These are phyloP conservation scores for Temnothorax rugatulus DNA, from an alignment of 2,888 invertebrate species.

Conservation along the genomic window DNA sequence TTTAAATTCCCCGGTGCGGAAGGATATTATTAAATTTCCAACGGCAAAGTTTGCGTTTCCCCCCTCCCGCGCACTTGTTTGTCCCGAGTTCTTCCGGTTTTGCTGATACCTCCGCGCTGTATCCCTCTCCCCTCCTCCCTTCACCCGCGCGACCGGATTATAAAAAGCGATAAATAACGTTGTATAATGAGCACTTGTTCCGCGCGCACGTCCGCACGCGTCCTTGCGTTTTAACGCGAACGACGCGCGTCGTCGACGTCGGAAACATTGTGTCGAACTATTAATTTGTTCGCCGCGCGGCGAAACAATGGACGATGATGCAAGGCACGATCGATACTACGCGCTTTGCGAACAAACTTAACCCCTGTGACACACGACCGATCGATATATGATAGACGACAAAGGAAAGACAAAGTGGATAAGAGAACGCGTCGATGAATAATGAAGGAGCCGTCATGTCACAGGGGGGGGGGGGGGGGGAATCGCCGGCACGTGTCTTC, in stretches of 20 bases:
- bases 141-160: slow-evolving; percentile 11
- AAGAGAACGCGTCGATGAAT: slow-evolving; percentile 68
- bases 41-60: slow-evolving; percentile 46
- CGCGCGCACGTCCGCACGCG: slow-evolving; percentile 18
- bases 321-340: slow-evolving; percentile 46
- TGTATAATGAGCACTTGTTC: slow-evolving; percentile 39
- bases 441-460: slow-evolving; percentile 61
- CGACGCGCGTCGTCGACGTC: slow-evolving; percentile 27
- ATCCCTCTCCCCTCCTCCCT: not conserved
- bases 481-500: slow-evolving; percentile 57
- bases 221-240: slow-evolving; percentile 9
- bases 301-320: slow-evolving; percentile 49
- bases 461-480: not conserved
- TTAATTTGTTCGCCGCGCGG: slow-evolving; percentile 53
- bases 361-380: slow-evolving; percentile 46
- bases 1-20: slow-evolving; percentile 52
- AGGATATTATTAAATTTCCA: slow-evolving; percentile 58
- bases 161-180: slow-evolving; percentile 52
- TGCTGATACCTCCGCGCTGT: slow-evolving; percentile 23
- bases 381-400: slow-evolving; percentile 69
- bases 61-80: slow-evolving; percentile 37
- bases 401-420: slow-evolving; percentile 66
- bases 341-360: slow-evolving; percentile 48
- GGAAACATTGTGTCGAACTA: slow-evolving; percentile 44
- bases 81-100: slow-evolving; percentile 49